Evolutionary conservation across 2,888 invertebrate species (phyloP), one percentile per base, ranked within the genome.

Genomic region (Uropetala carovei): DNA sequence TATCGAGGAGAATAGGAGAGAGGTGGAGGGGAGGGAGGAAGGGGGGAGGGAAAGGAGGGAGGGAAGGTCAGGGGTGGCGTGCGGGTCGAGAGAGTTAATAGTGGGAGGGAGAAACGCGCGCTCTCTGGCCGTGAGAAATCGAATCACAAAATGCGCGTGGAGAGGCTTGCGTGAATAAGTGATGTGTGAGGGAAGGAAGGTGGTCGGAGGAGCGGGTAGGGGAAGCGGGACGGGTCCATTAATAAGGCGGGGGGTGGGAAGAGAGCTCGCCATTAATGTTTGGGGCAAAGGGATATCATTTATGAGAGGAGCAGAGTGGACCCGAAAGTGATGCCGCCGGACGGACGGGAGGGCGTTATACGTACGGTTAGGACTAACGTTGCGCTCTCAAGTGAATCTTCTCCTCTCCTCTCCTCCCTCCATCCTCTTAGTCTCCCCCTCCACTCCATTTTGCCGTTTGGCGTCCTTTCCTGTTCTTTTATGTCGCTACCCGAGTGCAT

Each of bases 131-230:
- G 30, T 18, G 89, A 89, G 64, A 64, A 30, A 60, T 43, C n/a
- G 89, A 89, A 89, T 89, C 89, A 64, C 30, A 64, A 89, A 89
- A 89, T 64, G 89, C 43, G 64, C 27, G 30, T 27, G 14, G 60
- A 60, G 86, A 27, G 60, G 27, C 60, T 5, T 11, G 86, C 43
- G 64, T 89, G 89, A 89, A 89, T 89, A 43, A 89, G 43, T 60
- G 64, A 89, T 89, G 89, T 9, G 8, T 58, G 22, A 14, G 30
- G 81, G 64, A n/a, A 64, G 64, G n/a, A n/a, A n/a, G n/a, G n/a
- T n/a, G n/a, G n/a, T n/a, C n/a, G n/a, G n/a, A 14, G 64, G 68
- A 22, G n/a, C n/a, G 43, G 43, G 1, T 3, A 43, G 5, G 43
- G 43, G 43, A 43, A 43, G 43, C 43, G 43, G 43, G 43, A 43